These are phyloP conservation scores for Phylloscopus trochiloides DNA, from an alignment of 2,113 vertebrate genomes.

Conservation along the genomic window DNA sequence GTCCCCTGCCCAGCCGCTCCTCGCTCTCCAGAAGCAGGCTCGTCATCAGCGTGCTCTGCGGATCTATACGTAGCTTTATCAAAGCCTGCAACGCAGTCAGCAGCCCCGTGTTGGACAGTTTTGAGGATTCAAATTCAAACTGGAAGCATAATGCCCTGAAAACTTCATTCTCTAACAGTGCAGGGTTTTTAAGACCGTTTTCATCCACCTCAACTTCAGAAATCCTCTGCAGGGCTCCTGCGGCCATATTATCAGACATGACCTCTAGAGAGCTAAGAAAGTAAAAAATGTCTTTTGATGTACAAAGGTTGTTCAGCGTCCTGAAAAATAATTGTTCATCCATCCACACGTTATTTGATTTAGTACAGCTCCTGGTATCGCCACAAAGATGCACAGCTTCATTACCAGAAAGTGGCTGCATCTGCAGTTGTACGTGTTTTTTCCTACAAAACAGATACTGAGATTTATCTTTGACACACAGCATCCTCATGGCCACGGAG, in stretches of 20 bases:
- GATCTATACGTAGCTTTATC: conserved; percentile 76
- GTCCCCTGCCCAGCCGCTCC: conserved; percentile 69
- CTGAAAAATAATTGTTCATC: conserved; percentile 69
- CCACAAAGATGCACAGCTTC: conserved; percentile 61
- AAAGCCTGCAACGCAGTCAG: conserved; percentile 80
- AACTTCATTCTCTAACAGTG: conserved; percentile 69
- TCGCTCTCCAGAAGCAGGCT: conserved; percentile 80
- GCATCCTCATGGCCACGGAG: not conserved
- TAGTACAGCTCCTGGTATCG: conserved; percentile 7
- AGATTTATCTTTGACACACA: not conserved
- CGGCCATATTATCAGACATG: conserved; percentile 78
- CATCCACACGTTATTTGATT: conserved; percentile 32
- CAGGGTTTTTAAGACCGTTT: conserved; percentile 46
- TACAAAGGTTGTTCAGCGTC: conserved; percentile 61
- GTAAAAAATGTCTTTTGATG: conserved; percentile 76
- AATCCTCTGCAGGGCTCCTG: conserved; percentile 78
- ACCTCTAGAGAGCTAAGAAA: conserved; percentile 69
- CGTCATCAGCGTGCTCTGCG: conserved; percentile 74
- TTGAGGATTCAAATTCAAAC: conserved; percentile 75
- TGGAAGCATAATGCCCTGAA: conserved; percentile 80
- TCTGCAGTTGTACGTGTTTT: conserved; percentile 59
- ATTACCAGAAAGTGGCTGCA: conserved; percentile 44
- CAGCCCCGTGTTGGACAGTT: conserved; percentile 74
- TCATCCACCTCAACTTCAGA: conserved; percentile 78
- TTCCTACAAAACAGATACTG: conserved; percentile 8